Conservation (phyloP, 2,113 vertebrate genomes). For the Octodon degus region DNA sequence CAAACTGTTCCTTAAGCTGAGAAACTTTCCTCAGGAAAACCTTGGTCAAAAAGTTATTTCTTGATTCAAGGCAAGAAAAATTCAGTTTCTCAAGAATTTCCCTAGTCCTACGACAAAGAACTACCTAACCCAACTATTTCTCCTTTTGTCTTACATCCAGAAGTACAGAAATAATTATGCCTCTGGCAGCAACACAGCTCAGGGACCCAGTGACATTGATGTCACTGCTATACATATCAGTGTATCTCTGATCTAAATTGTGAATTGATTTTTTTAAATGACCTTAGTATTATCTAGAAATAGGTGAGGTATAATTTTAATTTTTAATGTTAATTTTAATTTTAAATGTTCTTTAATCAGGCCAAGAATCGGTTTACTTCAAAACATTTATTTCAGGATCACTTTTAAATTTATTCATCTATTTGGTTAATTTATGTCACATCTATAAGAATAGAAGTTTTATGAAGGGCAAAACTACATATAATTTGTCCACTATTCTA, state of each 20-base stretch:
- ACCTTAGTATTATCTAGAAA: conserved; percentile 25
- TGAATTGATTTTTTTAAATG: background rate
- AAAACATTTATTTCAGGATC: conserved; percentile 16
- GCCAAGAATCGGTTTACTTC: conserved; percentile 26
- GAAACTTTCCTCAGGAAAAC: background rate
- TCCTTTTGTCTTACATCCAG: background rate
- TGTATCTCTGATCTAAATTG: background rate
- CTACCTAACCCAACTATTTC: background rate
- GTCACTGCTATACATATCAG: background rate
- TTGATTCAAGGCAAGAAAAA: conserved; percentile 17
- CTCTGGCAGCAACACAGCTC: background rate
- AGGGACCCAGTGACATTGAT: background rate
- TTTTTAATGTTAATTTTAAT: too few species aligned
- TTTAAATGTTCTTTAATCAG: conserved; percentile 32
- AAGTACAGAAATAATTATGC: background rate
- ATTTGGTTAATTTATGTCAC: background rate
- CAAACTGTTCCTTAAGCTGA: background rate
- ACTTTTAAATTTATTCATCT: background rate
- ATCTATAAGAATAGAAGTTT: background rate
- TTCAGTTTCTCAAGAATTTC: conserved; percentile 37
- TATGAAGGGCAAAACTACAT: background rate
- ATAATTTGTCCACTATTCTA: background rate
- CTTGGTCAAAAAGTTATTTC: conserved; percentile 7
- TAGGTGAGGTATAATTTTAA: background rate
- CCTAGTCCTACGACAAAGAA: background rate